Evolutionary conservation across 2,113 vertebrate genomes (phyloP).

Genomic region (Marcusenius ussheri): DNA sequence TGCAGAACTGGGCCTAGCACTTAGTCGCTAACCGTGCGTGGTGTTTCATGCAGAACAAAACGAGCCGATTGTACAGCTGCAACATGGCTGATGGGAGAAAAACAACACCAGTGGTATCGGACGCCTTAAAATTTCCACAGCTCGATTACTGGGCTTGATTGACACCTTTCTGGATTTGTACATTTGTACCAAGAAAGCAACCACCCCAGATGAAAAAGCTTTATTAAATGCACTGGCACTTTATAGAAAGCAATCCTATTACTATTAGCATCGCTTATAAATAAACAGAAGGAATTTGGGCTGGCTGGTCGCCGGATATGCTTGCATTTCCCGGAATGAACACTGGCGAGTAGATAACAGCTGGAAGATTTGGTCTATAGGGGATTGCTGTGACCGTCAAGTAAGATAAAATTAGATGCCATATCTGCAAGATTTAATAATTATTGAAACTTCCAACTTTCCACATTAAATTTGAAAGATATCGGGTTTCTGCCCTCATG

Average conservation of each 20-base stretch:
- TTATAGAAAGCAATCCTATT: neutral
- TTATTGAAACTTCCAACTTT: neutral
- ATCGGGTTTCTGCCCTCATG: neutral
- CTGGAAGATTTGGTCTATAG: neutral
- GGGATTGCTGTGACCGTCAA: neutral
- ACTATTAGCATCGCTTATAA: neutral
- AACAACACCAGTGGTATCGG: neutral
- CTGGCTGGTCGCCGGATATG: neutral
- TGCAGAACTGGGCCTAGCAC: neutral
- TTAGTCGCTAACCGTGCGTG: neutral
- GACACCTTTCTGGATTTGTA: neutral
- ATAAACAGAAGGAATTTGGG: neutral
- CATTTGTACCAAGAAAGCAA: neutral
- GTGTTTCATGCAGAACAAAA: neutral
- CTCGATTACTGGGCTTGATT: neutral
- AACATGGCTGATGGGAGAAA: neutral
- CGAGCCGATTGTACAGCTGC: neutral
- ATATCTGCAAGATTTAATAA: neutral
- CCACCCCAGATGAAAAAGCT: neutral
- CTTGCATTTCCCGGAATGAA: neutral
- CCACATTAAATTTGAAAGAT: neutral
- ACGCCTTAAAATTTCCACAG: neutral
- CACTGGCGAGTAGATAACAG: neutral
- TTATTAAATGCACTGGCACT: neutral
- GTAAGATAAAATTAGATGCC: neutral